Conservation (phyloP, 1,140 invertebrate genomes). For the Idris sp. region DNA sequence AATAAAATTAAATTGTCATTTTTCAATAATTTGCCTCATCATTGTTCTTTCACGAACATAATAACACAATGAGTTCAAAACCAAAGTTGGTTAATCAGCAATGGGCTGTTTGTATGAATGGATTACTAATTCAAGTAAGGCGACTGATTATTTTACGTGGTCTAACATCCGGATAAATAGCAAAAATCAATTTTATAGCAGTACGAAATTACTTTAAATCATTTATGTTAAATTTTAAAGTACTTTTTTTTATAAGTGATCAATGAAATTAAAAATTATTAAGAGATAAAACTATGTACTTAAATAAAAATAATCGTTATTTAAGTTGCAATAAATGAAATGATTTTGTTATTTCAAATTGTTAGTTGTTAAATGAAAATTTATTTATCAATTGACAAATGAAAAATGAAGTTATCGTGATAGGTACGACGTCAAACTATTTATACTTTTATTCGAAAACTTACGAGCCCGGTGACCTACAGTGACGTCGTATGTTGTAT, state of each 20-base stretch:
- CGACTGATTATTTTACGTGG: slow-evolving; percentile 16
- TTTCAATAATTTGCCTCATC: slow-evolving; percentile 17
- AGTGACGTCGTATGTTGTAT: slow-evolving; percentile 48
- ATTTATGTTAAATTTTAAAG: neutral
- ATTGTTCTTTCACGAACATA: slow-evolving; percentile 21
- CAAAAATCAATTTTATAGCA: neutral
- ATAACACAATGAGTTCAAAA: slow-evolving; percentile 3
- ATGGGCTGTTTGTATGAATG: slow-evolving; percentile 14
- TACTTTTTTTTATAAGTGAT: too few species aligned
- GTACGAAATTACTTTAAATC: neutral
- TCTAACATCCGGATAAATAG: neutral
- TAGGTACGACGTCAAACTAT: slow-evolving; percentile 3
- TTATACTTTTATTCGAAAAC: slow-evolving; percentile 34
- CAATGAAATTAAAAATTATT: too few species aligned
- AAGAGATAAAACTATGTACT: too few species aligned
- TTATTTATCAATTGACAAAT: slow-evolving; percentile 1
- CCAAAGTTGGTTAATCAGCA: slow-evolving; percentile 19
- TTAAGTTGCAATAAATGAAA: too few species aligned
- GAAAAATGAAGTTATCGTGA: slow-evolving; percentile 16
- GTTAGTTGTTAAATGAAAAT: too few species aligned
- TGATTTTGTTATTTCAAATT: too few species aligned
- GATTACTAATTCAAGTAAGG: slow-evolving; percentile 24
- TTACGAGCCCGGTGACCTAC: slow-evolving; percentile 36
- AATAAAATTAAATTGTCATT: too few species aligned
- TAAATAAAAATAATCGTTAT: too few species aligned